Base-by-base conservation (phyloP, 1,140 invertebrate species). In the Euglossa dilemma region DNA sequence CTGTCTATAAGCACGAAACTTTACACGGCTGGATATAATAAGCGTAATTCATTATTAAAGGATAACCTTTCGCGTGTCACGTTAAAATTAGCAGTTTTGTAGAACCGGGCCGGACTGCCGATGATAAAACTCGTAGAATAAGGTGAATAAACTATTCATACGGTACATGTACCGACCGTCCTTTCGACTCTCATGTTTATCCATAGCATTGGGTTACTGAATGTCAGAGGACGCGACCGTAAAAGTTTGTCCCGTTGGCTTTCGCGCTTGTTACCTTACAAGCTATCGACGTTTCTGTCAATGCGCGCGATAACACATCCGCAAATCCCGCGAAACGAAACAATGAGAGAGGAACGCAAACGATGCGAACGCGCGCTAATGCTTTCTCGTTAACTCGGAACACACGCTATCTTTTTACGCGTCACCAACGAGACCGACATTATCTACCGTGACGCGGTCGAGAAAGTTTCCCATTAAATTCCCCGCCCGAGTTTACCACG, bases 231-330 rank as follows among this genome's bases (percentile, higher is more conserved):
- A 45, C 36, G 28, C 20, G 50, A 20, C 50, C 61, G 36, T 66
- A 61, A 66, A 74, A 76, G 52, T 76, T 76, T 47, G 63, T 56
- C 14, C 18, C 20, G 23, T 18, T 43, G 64, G 14, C 59, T 67
- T 45, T 72, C 71, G 23, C 50, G 16, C 71, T 45, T 25, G 61
- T 45, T 77, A 9, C n/a, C 20, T 3, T 25, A 45, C n/a, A 9
- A 72, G 28, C 20, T 71, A 73, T 84, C 56, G 83, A 75, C 78
- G 50, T 74, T 84, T 73, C 69, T 76, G 80, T 84, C 75, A 25
- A 77, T 71, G 47, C 50, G 12, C 14, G 6, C 18, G 64, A 8
- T 45, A 6, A 74, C 77, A 43, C 54, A 45, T n/a, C 25, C 6
- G 20, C 28, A 12, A n/a, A 73, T 57, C n/a, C 7, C 20, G 14